These are phyloP conservation scores for Pan troglodytes DNA, from an alignment of 2,113 vertebrate genomes.

Conservation along the genomic window NHGRI_mPanTro3-v2.1_pri NC_072411.2:121645001-121645500, in stretches of 20 bases:
- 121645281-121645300: neutral
- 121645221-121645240: neutral
- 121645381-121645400: neutral
- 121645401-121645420: neutral
- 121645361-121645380: neutral
- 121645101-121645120: neutral
- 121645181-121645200: neutral
- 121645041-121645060: neutral
- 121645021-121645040: neutral
- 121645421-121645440: neutral
- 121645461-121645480: rapidly evolving
- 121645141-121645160: too few species aligned
- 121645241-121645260: neutral
- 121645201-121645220: neutral
- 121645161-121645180: neutral
- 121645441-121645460: neutral
- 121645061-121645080: neutral
- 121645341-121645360: neutral
- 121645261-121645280: neutral
- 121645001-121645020: neutral
- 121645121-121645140: neutral
- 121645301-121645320: neutral
- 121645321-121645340: neutral
- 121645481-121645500: neutral
- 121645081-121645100: neutral